Percentiles rank a stretch among this genome's conserved stretches.
Evolutionary conservation across 2,888 invertebrate genomes (phyloP).

Genomic region (Anarsia innoxiella): DNA sequence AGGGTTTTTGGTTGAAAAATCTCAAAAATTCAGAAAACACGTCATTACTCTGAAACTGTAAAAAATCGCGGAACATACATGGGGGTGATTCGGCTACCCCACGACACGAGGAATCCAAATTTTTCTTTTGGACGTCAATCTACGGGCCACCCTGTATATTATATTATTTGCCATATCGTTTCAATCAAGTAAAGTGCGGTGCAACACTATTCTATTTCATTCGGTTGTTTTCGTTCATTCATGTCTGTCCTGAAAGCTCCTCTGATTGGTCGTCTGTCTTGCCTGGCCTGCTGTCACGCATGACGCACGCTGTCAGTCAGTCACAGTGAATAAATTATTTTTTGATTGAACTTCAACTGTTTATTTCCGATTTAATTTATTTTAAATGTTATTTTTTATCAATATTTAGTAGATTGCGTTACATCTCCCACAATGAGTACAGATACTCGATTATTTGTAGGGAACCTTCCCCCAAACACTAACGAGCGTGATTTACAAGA

Average conservation of each 20-base stretch:
- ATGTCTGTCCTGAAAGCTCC: too few relatives aligned
- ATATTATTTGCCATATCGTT: too few relatives aligned
- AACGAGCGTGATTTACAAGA: conserved; percentile 51
- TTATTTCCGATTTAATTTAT: too few relatives aligned
- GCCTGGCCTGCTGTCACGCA: too few relatives aligned
- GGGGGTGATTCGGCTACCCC: conserved; percentile 2
- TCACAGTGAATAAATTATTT: not conserved
- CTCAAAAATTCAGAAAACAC: not conserved
- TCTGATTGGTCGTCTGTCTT: too few relatives aligned
- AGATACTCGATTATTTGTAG: conserved; percentile 73
- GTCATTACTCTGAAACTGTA: not conserved
- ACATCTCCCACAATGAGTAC: conserved; percentile 11
- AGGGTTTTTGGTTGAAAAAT: not conserved
- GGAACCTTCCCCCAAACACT: conserved; percentile 69
- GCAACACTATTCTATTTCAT: too few relatives aligned
- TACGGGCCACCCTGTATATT: not conserved
- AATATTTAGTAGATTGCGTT: too few relatives aligned
- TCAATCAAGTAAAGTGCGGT: too few relatives aligned
- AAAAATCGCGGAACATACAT: conserved; percentile 8
- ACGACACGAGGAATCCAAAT: not conserved
- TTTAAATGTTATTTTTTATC: too few relatives aligned
- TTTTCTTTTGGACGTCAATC: not conserved
- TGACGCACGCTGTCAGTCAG: not conserved
- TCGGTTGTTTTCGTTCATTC: too few relatives aligned
- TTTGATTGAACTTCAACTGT: not conserved